phyloP scores from a whole-genome alignment of 2,888 invertebrate species.

The Baccha elongata region DNA sequence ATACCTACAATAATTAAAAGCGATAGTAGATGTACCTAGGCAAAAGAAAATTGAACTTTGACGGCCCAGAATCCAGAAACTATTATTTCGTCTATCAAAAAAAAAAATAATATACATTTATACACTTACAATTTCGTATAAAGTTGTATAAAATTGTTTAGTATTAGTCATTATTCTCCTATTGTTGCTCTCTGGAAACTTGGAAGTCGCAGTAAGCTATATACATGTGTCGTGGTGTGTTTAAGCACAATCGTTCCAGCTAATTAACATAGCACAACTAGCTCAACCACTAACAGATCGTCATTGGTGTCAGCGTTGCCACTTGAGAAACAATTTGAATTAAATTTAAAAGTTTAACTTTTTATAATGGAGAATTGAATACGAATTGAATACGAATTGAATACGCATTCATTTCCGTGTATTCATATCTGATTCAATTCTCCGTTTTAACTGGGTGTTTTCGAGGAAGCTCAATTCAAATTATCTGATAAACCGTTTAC shows the following conservation, averaged over 20 bases:
- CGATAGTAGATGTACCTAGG: too few relatives aligned
- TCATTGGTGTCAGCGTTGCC: background rate
- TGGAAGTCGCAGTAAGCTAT: background rate
- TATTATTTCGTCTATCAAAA: background rate
- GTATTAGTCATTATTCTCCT: background rate
- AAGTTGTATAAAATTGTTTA: background rate
- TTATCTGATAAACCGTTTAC: too few relatives aligned
- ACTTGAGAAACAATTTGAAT: too few relatives aligned
- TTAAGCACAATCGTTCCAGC: background rate
- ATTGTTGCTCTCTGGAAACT: slow-evolving; percentile 2
- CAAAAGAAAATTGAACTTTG: slow-evolving; percentile 8
- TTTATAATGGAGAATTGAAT: too few relatives aligned
- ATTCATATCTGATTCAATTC: too few relatives aligned
- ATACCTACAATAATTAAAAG: background rate
- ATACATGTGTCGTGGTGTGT: background rate
- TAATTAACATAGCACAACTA: background rate
- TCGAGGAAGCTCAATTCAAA: too few relatives aligned
- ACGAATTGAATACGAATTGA: too few relatives aligned
- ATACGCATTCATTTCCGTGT: too few relatives aligned
- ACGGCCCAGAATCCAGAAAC: background rate
- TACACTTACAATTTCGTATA: too few relatives aligned
- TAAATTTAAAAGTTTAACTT: too few relatives aligned
- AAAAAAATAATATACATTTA: background rate
- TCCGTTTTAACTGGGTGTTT: too few relatives aligned
- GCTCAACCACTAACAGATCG: too few relatives aligned